phyloP scores from a whole-genome alignment of 2,888 invertebrate species.

The Drosophila glabriapex region DNA sequence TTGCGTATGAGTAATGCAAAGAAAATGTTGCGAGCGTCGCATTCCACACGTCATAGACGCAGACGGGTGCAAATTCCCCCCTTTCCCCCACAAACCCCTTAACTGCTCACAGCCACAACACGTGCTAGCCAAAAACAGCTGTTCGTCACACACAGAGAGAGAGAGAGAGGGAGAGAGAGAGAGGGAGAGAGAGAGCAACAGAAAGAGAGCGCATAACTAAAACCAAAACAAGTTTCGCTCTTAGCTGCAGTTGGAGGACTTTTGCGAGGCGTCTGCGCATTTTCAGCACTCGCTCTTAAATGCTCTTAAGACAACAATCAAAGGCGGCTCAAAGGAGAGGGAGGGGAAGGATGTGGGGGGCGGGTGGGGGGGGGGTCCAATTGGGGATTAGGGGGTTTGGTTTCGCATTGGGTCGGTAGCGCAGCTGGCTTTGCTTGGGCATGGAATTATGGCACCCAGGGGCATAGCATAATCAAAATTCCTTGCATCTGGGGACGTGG shows the following conservation, averaged over 20 bases:
- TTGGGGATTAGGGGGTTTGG: conserved; percentile 3
- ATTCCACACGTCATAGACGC: conserved; percentile 40
- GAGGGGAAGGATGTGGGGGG: neutral
- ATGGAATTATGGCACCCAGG: conserved; percentile 85
- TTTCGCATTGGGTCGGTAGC: neutral
- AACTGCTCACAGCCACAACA: conserved; percentile 22
- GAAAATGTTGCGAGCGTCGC: conserved; percentile 25
- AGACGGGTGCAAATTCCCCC: conserved; percentile 28
- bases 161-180: neutral
- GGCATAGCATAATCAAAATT: conserved; percentile 86
- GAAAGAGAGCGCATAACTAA: conserved; percentile 1
- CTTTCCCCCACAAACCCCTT: neutral
- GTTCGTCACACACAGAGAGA: conserved; percentile 6
- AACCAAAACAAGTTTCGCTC: conserved; percentile 58
- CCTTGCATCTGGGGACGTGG: conserved; percentile 83
- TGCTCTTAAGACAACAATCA: conserved; percentile 39
- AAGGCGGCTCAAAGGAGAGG: neutral
- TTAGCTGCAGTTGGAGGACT: conserved; percentile 20
- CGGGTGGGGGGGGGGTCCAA: neutral
- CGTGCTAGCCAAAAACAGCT: conserved; percentile 55
- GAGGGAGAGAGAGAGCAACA: neutral
- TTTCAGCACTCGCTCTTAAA: conserved; percentile 33
- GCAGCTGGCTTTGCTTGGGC: conserved; percentile 63
- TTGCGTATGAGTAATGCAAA: conserved; percentile 70
- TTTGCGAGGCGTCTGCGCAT: conserved; percentile 29